phyloP scores from a whole-genome alignment of 2,888 invertebrate genomes.

The Ethmia dodecea region DNA sequence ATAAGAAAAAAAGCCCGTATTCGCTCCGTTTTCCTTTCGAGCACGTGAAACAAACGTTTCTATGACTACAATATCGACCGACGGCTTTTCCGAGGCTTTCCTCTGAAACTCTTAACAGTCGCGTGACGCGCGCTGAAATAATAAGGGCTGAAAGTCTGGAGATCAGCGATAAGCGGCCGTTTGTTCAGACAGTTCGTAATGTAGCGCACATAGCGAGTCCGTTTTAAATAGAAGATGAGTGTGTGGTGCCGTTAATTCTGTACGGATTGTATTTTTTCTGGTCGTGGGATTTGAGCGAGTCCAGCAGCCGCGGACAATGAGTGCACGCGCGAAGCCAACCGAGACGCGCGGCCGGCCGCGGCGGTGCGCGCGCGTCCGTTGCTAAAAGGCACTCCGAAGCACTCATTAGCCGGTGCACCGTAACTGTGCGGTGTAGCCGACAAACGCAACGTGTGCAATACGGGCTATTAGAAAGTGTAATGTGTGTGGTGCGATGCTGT shows the following conservation, averaged over 20 bases:
- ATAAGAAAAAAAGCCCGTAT: conserved; percentile 51
- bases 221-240: conserved; percentile 25
- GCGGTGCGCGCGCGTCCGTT: conserved; percentile 59
- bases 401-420: conserved; percentile 69
- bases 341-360: conserved; percentile 49
- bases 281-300: conserved; percentile 38
- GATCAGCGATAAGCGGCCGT: conserved; percentile 16
- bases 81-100: conserved; percentile 72
- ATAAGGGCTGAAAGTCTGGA: conserved; percentile 43
- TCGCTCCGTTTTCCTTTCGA: conserved; percentile 46
- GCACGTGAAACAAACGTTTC: conserved; percentile 70
- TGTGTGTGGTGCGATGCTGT: conserved; percentile 69
- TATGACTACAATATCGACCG: conserved; percentile 71
- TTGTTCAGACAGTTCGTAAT: conserved; percentile 4
- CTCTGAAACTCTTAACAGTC: conserved; percentile 60
- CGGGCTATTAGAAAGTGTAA: conserved; percentile 72
- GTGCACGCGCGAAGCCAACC: conserved; percentile 65
- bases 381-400: conserved; percentile 55
- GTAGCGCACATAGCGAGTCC: conserved; percentile 25
- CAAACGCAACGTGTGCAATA: conserved; percentile 63
- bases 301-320: conserved; percentile 61
- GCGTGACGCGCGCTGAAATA: conserved; percentile 68
- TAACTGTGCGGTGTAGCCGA: conserved; percentile 54
- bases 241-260: conserved; percentile 32
- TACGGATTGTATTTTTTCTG: conserved; percentile 30